These are phyloP conservation scores for Epsilonema sp. DNA, from an alignment of 2,888 invertebrate genomes.

Conservation along the genomic window DNA sequence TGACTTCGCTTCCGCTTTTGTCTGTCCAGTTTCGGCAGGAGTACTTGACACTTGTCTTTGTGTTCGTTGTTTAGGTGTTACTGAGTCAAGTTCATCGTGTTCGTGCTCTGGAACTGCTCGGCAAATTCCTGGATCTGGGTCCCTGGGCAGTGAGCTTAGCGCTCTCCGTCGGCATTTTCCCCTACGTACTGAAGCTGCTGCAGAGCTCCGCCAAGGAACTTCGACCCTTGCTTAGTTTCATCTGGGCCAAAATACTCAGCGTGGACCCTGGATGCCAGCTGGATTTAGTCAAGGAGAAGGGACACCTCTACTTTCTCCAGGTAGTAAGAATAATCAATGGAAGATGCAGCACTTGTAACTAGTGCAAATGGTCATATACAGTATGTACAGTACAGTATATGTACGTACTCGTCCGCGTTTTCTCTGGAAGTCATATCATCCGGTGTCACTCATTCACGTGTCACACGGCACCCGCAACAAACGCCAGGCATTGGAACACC, in stretches of 20 bases:
- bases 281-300: constrained; percentile 40
- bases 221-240: constrained; percentile 75
- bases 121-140: constrained; percentile 77
- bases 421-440: no score
- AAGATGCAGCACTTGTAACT: no score
- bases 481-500: no score
- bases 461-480: no score
- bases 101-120: constrained; percentile 75
- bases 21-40: no score
- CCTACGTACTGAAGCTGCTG: constrained; percentile 84
- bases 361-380: no score
- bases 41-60: no score
- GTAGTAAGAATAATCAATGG: no score
- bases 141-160: constrained; percentile 70
- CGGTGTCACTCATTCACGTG: no score
- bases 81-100: constrained; percentile 64
- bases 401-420: no score
- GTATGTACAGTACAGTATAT: no score
- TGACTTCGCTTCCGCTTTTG: no score
- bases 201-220: constrained; percentile 80
- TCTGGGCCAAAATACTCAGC: constrained; percentile 95
- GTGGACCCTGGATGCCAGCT: constrained; percentile 78
- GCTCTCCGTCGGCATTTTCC: constrained; percentile 90
- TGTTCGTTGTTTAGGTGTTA: not conserved
- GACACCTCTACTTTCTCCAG: constrained; percentile 45